Conservation (phyloP, 1,140 invertebrate genomes). For the Apis laboriosa region DNA sequence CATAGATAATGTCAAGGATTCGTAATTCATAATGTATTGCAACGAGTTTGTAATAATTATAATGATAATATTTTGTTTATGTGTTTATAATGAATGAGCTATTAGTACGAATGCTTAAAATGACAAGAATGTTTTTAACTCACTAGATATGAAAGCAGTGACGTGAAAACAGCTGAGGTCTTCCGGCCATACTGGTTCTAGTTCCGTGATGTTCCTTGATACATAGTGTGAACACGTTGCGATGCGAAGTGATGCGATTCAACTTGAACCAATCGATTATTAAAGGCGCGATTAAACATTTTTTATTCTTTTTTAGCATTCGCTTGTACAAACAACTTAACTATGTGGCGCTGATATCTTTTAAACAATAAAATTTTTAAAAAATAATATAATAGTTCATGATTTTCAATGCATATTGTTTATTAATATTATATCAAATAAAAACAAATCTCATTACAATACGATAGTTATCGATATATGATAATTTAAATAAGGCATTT, state of each 20-base stretch:
- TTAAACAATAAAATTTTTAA: neutral
- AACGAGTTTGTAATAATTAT: neutral
- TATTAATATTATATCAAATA: neutral
- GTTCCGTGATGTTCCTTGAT: constrained; percentile 61
- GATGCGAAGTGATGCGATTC: constrained; percentile 52
- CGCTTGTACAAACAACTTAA: constrained; percentile 26
- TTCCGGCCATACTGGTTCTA: constrained; percentile 74
- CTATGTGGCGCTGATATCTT: constrained; percentile 1
- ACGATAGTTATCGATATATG: constrained; percentile 23
- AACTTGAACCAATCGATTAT: constrained; percentile 55
- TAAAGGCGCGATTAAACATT: constrained; percentile 23
- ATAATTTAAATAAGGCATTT: constrained; percentile 9
- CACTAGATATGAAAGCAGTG: constrained; percentile 72
- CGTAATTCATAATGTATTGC: neutral
- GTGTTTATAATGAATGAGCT: constrained; percentile 15
- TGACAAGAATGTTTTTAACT: constrained; percentile 55
- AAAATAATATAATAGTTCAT: neutral
- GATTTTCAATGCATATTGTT: neutral
- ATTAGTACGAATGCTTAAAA: constrained; percentile 13
- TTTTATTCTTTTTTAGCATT: constrained; percentile 41
- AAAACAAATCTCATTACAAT: neutral
- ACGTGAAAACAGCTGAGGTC: constrained; percentile 76
- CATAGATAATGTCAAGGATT: neutral
- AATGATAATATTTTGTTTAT: neutral
- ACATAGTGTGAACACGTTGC: constrained; percentile 46